Evolutionary conservation across 2,888 invertebrate genomes (phyloP), one percentile per base, ranked within the genome.

Genomic region (Brachylomia viminalis): DNA sequence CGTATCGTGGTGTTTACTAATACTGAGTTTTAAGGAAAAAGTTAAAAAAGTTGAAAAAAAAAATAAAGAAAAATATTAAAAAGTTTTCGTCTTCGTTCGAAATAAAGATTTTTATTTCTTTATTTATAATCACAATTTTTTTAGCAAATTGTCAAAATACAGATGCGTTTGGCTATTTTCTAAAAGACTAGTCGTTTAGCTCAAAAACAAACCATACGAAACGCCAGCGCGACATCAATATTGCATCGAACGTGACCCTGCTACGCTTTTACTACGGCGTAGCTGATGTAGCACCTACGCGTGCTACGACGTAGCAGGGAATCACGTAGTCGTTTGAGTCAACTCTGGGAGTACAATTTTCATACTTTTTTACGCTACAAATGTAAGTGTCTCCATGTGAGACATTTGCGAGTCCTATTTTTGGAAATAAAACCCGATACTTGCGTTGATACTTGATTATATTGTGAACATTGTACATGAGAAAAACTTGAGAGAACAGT

Each of bases 221-320:
- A 66, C 20, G 4, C 49, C 17, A 42, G 5, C 30, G 5, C 30
- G 17, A 11, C 23, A 65, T n/a, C n/a, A 42, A 38, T 49, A 30
- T 47, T 54, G 10, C 6, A 23, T 27, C 47, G 54, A 61, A 71
- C 76, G 79, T 61, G 33, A 66, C 30, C 17, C 23, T 8, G 47
- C 81, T 81, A 75, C 62, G 56, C 13, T 10, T 56, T 45, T 56
- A 33, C 82, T 82, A 79, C 82, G 82, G 13, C 76, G 82, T 79
- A 79, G 82, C 62, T 17, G n/a, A 47, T 11, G n/a, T 54, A 56
- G 23, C 42, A 11, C 5, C 10, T 23, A 45, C n/a, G 45, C 52
- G 49, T n/a, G 65, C 78, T 79, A 79, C 79, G 74, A 7, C 80
- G 80, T 58, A 79, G 71, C 72, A 42, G 27, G 8, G 7, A 15